Percentiles rank a stretch among this genome's conserved stretches.
These are phyloP conservation scores for Phodopus roborovskii DNA, from an alignment of 2,113 vertebrate genomes.

Conservation along the genomic window DNA sequence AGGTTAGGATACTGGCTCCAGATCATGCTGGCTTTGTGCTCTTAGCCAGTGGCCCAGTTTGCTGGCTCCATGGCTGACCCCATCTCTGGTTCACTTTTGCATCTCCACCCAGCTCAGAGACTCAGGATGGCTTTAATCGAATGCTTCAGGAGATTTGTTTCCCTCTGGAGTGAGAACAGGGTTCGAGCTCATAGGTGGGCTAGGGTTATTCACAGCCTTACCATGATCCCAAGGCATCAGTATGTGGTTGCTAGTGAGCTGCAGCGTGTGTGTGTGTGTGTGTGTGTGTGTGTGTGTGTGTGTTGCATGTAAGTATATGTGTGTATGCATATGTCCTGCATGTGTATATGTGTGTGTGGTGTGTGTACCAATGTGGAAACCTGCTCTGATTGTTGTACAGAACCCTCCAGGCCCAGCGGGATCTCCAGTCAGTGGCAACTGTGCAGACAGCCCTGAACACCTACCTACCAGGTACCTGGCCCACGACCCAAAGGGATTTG, in stretches of 20 bases:
- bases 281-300: background rate
- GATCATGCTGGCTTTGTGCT: rapidly evolving
- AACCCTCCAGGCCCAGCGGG: background rate
- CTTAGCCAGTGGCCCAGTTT: background rate
- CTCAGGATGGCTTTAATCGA: background rate
- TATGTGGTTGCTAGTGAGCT: background rate
- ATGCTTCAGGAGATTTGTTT: background rate
- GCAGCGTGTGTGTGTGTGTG: background rate
- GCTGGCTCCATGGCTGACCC: background rate
- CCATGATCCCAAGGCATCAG: background rate
- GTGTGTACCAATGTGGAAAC: background rate
- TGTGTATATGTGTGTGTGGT: background rate
- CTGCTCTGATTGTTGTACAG: background rate
- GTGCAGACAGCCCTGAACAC: background rate
- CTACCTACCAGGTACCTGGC: background rate
- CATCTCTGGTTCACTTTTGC: background rate
- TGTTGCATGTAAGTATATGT: background rate
- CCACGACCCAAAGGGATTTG: background rate
- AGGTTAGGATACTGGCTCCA: background rate
- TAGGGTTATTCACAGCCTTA: background rate
- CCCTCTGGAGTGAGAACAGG: background rate
- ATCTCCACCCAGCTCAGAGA: background rate
- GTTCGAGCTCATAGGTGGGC: background rate
- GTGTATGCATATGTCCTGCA: background rate
- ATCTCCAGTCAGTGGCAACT: background rate